A percentile compares a stretch with the other conserved stretches of the same genome.
phyloP scores from a whole-genome alignment of 2,888 invertebrate species.

The Rutpela maculata region DNA sequence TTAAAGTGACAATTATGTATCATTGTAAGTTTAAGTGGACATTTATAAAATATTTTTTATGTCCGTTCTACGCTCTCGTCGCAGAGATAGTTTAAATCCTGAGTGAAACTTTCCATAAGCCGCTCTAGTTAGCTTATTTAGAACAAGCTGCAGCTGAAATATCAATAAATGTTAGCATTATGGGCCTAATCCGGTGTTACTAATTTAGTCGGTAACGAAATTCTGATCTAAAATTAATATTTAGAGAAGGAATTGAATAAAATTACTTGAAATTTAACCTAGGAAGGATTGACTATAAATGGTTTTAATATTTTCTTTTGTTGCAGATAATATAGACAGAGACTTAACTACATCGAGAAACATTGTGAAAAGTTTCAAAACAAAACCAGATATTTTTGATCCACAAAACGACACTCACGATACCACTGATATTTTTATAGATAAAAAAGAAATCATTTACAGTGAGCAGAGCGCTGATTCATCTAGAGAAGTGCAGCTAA shows the following conservation, averaged over 20 bases:
- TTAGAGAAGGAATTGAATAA: not conserved
- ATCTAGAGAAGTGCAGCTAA: conserved; percentile 10
- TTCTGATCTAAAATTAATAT: not conserved
- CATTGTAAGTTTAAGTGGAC: too few species aligned
- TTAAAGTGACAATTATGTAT: too few species aligned
- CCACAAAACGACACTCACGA: conserved; percentile 11
- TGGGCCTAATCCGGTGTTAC: not conserved
- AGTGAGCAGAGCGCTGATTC: conserved; percentile 33
- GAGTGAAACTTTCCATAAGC: not conserved
- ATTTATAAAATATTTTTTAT: too few species aligned
- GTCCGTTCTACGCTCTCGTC: too few species aligned
- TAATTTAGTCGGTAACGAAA: not conserved
- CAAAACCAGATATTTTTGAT: conserved; percentile 17
- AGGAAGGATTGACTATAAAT: too few species aligned
- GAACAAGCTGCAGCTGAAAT: not conserved
- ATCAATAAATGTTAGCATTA: not conserved
- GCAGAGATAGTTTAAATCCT: too few species aligned
- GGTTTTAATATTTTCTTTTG: conserved; percentile 33
- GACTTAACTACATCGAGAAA: conserved; percentile 67
- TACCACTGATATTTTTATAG: conserved; percentile 28
- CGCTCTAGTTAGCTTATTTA: not conserved
- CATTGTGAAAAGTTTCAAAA: conserved; percentile 62
- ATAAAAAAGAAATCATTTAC: conserved; percentile 40
- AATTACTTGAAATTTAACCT: too few species aligned
- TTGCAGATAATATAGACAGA: conserved; percentile 68